Conservation (phyloP, 2,797 vertebrate genomes). For the Rhinella marina region DNA sequence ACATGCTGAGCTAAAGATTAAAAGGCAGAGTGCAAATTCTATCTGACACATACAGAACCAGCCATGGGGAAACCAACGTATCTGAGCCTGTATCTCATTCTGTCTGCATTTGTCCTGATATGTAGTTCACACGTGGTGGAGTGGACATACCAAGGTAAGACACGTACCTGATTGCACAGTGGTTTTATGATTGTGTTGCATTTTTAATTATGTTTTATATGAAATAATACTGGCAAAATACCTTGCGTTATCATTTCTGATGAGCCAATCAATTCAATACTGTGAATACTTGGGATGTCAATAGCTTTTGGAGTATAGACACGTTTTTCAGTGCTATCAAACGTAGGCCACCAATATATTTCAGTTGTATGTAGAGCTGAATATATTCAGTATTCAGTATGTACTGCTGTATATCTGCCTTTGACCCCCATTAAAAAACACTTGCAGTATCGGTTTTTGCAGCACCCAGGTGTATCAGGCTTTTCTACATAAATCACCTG, state of each 20-base stretch:
- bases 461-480: not conserved
- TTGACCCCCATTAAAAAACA: not conserved
- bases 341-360: not conserved
- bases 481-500: not conserved
- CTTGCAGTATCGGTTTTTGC: not conserved
- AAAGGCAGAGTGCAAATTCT: slow-evolving; percentile 3
- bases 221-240: not conserved
- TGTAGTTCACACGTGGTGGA: slow-evolving; percentile 32
- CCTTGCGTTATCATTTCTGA: not conserved
- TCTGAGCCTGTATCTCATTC: slow-evolving; percentile 49
- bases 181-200: not conserved
- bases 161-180: not conserved
- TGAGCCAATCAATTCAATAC: no score
- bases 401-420: not conserved
- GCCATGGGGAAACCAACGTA: slow-evolving; percentile 58
- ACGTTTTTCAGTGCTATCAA: no score
- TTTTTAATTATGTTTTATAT: not conserved
- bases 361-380: no score
- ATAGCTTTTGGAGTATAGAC: no score
- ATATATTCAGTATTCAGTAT: not conserved
- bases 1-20: slow-evolving; percentile 45
- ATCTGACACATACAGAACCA: not conserved
- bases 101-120: not conserved
- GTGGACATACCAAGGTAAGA: slow-evolving; percentile 76
- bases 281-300: no score